These are phyloP conservation scores for Lordiphosa mommai DNA, from an alignment of 1,140 invertebrate genomes.

Conservation along the genomic window DNA sequence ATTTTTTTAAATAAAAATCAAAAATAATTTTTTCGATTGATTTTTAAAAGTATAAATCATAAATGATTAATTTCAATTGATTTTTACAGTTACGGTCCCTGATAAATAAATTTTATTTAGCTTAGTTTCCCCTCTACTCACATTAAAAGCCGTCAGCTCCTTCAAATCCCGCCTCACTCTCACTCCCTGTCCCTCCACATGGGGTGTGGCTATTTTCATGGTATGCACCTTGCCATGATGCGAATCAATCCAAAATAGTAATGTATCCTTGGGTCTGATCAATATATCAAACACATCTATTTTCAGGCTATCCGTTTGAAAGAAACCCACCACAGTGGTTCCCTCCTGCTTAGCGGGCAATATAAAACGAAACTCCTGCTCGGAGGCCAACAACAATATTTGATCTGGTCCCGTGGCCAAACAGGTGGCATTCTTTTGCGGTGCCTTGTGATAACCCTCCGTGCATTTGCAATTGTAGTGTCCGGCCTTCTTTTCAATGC, in stretches of 20 bases:
- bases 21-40: no score
- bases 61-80: no score
- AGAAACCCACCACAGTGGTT: slow-evolving; percentile 75
- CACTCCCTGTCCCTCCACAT: slow-evolving; percentile 46
- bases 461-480: slow-evolving; percentile 86
- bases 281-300: slow-evolving; percentile 83
- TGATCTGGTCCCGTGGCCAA: slow-evolving; percentile 82
- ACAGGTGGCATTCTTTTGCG: slow-evolving; percentile 81
- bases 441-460: slow-evolving; percentile 82
- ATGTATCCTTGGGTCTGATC: slow-evolving; percentile 78
- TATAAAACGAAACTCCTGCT: slow-evolving; percentile 83
- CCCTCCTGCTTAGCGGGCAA: slow-evolving; percentile 83
- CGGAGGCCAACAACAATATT: slow-evolving; percentile 83
- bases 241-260: slow-evolving; percentile 82
- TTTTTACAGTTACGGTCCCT: no score
- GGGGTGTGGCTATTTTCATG: slow-evolving; percentile 74
- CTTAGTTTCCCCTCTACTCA: slow-evolving; percentile 7
- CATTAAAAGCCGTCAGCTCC: slow-evolving; percentile 72
- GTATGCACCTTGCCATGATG: slow-evolving; percentile 80
- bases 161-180: slow-evolving; percentile 67
- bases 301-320: slow-evolving; percentile 77
- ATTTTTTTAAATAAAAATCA: no score
- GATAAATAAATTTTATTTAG: no score
- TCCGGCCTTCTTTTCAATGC: slow-evolving; percentile 84
- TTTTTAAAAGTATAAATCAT: no score